Percentiles rank a stretch among this genome's conserved stretches.
Evolutionary conservation across 2,113 vertebrate genomes (phyloP).

Genomic region (Tragulus kanchil): DNA sequence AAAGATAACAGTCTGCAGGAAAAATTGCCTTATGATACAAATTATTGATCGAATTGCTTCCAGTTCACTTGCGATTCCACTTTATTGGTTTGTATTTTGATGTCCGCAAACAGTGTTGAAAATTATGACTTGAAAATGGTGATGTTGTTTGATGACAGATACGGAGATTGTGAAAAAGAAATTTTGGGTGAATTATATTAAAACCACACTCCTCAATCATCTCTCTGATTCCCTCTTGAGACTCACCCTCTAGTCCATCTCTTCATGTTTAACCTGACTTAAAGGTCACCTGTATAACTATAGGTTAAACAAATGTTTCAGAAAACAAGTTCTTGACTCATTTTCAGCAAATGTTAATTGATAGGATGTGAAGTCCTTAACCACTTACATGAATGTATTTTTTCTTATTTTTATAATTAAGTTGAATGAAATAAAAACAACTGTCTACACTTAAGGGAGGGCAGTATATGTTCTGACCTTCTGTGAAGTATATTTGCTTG

Average conservation of each 20-base stretch:
- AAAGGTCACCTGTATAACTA: constrained; percentile 4
- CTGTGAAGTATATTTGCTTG: background rate
- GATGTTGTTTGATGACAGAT: background rate
- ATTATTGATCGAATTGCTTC: background rate
- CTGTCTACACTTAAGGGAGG: background rate
- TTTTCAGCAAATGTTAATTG: background rate
- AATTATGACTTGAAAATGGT: constrained; percentile 22
- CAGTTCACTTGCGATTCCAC: background rate
- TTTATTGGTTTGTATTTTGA: constrained; percentile 45
- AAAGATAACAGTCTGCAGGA: background rate
- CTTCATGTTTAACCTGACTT: background rate
- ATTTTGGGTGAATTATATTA: background rate
- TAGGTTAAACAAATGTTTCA: background rate
- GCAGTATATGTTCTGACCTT: background rate
- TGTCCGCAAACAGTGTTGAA: background rate
- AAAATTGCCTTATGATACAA: background rate
- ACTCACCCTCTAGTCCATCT: background rate
- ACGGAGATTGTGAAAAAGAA: background rate
- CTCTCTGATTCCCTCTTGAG: background rate
- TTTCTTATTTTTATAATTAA: background rate
- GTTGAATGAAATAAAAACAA: constrained; percentile 12
- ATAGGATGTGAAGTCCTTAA: background rate
- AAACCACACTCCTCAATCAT: background rate
- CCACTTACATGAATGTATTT: background rate
- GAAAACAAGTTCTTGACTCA: background rate